A percentile compares a stretch with the other conserved stretches of the same genome.
Conservation (phyloP, 2,888 invertebrate genomes). For the Ditula angustiorana region DNA sequence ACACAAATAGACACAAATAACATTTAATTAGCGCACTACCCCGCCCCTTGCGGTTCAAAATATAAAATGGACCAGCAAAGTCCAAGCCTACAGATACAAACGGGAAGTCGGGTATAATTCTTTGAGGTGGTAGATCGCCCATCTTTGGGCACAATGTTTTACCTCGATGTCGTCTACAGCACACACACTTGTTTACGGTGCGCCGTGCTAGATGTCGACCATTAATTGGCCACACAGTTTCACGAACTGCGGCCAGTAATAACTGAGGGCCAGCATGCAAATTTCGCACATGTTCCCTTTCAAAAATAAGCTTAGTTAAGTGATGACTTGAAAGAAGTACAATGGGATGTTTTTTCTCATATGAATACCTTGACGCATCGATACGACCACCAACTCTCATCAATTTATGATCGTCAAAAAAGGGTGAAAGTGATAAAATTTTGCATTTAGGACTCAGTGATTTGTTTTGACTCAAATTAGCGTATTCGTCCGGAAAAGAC, state of each 20-base stretch:
- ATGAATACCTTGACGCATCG: neutral
- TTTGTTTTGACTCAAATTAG: neutral
- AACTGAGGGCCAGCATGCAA: neutral
- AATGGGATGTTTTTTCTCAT: neutral
- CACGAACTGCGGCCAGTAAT: neutral
- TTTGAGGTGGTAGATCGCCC: neutral
- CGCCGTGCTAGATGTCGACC: neutral
- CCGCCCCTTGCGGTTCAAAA: neutral
- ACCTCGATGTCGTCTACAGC: too few species aligned
- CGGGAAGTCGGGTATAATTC: neutral
- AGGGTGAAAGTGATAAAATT: neutral
- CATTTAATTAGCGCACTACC: neutral
- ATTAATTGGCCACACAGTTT: neutral
- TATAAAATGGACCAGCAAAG: neutral
- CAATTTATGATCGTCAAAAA: neutral
- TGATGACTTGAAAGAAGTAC: neutral
- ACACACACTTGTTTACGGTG: neutral
- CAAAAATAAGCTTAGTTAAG: neutral
- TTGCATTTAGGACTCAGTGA: neutral
- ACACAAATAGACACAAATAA: neutral
- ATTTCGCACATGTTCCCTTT: neutral
- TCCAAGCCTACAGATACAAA: neutral
- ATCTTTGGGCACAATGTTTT: too few species aligned
- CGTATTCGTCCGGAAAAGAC: neutral
- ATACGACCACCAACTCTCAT: neutral